Evolutionary conservation across 2,113 vertebrate species (phyloP), one percentile per base, ranked within the genome.

Genomic region (Oryzias celebensis): DNA sequence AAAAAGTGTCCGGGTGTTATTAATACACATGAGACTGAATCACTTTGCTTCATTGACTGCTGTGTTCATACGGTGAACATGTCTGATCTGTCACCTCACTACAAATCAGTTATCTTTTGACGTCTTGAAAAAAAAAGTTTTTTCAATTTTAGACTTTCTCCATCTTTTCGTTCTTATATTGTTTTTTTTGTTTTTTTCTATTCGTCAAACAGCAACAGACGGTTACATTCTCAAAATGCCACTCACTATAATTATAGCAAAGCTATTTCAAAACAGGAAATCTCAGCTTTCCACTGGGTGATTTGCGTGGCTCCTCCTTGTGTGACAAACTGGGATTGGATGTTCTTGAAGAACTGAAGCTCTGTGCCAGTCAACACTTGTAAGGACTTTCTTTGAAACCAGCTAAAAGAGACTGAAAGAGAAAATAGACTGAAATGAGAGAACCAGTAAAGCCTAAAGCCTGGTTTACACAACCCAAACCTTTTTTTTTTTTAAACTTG

Each of bases 11-110:
- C 53, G 63, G 47, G 53, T 65, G 75, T 69, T 79, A 79, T 82
- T 82, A 79, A 77, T 65, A 70, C 16, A 24, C 50, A 81, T 52
- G 58, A 73, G 71, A 77, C 78, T 26, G 59, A 81, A 83, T 85
- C 78, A 67, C 68, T 84, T 76, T 69, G 68, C 50, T 44, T 61
- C 52, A 68, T 65, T 63, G 60, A 60, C 45, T 61, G 55, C 71
- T 67, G 44, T 52, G n/a, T 57, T 77, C 42, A 45, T 23, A 71
- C 17, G 41, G 56, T 52, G 53, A 17, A 45, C 54, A 46, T 59
- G 28, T 76, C 63, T 58, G 44, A 66, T 51, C 20, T 65, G 18
- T 3, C 55, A 7, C 26, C 62, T 51, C 28, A 52, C 41, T 14
- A 8, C 22, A 41, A 16, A 5, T 4, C n/a, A 17, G 23, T 64